A percentile compares a stretch with the other conserved stretches of the same genome.
These are phyloP conservation scores for Oncopodura yosiiana DNA, from an alignment of 1,140 invertebrate genomes.

Conservation along the genomic window DNA sequence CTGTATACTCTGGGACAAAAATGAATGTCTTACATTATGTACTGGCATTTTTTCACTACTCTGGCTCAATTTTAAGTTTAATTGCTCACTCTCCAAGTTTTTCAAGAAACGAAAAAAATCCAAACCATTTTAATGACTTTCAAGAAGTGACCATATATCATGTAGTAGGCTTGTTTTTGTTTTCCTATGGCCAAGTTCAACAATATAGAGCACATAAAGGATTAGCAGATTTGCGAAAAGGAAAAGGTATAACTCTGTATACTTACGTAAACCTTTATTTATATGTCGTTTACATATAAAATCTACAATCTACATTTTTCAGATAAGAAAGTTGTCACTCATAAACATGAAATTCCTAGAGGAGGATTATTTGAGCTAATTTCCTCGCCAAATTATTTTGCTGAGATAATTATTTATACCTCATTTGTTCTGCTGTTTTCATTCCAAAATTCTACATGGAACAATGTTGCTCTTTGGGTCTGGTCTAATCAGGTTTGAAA, in stretches of 20 bases:
- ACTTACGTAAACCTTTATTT: no score
- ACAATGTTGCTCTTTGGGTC: constrained; percentile 63
- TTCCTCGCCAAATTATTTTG: constrained; percentile 69
- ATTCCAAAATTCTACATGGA: constrained; percentile 48
- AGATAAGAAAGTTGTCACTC: constrained; percentile 50
- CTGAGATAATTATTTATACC: constrained; percentile 70
- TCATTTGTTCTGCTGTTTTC: constrained; percentile 54
- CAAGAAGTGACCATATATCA: no score
- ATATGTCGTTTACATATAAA: no score
- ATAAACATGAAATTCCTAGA: constrained; percentile 61
- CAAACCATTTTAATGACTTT: no score
- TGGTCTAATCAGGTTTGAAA: constrained; percentile 74
- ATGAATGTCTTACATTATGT: constrained; percentile 70
- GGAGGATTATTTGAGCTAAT: constrained; percentile 67
- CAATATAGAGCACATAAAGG: constrained; percentile 59
- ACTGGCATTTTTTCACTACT: constrained; percentile 58
- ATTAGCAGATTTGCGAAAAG: constrained; percentile 59
- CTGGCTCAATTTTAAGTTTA: constrained; percentile 25
- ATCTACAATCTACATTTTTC: no score
- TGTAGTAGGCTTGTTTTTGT: no score
- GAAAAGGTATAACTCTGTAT: no score
- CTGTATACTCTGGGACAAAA: constrained; percentile 64
- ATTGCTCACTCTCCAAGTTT: constrained; percentile 14
- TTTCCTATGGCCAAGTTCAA: constrained; percentile 55
- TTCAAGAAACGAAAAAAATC: no score